Evolutionary conservation across 2,797 vertebrate genomes (phyloP).

Genomic region (Huso huso): DNA sequence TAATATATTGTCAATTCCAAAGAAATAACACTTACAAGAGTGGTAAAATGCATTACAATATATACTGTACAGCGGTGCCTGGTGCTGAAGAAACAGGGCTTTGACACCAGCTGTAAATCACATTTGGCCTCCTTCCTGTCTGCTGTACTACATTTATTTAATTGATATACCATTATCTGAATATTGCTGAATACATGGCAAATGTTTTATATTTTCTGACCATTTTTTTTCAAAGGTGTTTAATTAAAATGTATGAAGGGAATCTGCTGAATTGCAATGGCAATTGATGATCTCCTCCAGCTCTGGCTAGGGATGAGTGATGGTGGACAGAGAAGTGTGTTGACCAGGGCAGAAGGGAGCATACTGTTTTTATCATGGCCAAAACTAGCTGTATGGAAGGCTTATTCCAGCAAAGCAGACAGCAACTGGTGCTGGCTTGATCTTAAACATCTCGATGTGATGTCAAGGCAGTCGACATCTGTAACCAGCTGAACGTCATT

Average conservation of each 20-base stretch:
- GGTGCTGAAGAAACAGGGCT: not conserved
- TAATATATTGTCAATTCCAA: not conserved
- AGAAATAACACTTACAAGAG: not conserved
- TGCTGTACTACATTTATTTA: slow-evolving; percentile 16
- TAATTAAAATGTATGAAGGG: slow-evolving; percentile 99
- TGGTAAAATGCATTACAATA: too few relatives aligned
- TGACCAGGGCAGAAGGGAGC: slow-evolving; percentile 84
- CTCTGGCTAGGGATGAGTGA: slow-evolving; percentile 86
- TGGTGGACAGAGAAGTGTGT: slow-evolving; percentile 75
- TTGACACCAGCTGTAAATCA: slow-evolving; percentile 9
- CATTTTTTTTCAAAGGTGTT: slow-evolving; percentile 88
- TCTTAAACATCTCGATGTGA: slow-evolving; percentile 14
- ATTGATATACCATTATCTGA: slow-evolving; percentile 35
- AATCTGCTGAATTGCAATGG: slow-evolving; percentile 95
- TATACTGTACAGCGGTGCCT: too few relatives aligned
- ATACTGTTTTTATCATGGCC: slow-evolving; percentile 58
- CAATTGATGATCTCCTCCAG: slow-evolving; percentile 76
- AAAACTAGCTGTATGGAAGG: slow-evolving; percentile 43
- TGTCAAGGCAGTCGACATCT: slow-evolving; percentile 1
- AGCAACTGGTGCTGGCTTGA: slow-evolving; percentile 43
- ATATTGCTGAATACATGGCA: slow-evolving; percentile 75
- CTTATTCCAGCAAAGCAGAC: slow-evolving; percentile 29
- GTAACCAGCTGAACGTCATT: slow-evolving; percentile 3
- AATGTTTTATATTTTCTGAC: slow-evolving; percentile 99
- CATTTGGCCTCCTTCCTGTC: slow-evolving; percentile 9